Evolutionary conservation across 2,113 vertebrate genomes (phyloP).

Genomic region (Ceyx margarethae): DNA sequence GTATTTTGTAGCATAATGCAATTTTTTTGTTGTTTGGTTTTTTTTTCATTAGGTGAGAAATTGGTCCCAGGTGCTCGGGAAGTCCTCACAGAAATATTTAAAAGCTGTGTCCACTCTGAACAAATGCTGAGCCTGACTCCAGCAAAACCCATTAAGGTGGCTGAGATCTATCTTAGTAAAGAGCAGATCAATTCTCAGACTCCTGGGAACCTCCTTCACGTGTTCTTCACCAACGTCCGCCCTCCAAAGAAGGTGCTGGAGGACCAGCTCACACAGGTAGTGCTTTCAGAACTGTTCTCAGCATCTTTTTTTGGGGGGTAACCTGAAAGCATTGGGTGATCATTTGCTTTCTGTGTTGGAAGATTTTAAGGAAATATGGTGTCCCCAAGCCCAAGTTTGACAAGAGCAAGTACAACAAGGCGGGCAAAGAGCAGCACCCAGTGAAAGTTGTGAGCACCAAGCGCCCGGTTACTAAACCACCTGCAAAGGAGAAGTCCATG

Average conservation of each 20-base stretch:
- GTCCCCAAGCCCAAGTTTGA: conserved; percentile 88
- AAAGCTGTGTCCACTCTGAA: conserved; percentile 92
- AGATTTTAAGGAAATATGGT: conserved; percentile 95
- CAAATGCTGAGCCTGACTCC: conserved; percentile 93
- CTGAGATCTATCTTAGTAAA: conserved; percentile 96
- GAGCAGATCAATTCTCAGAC: conserved; percentile 97
- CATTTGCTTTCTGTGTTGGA: not conserved
- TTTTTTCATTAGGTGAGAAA: conserved; percentile 83
- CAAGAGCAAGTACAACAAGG: conserved; percentile 95
- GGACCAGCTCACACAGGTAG: conserved; percentile 96
- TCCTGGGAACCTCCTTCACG: conserved; percentile 90
- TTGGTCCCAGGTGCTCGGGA: conserved; percentile 89
- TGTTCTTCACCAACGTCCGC: conserved; percentile 94
- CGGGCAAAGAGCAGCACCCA: conserved; percentile 93
- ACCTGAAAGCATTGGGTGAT: not conserved
- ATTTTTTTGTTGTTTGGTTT: no score
- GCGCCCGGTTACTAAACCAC: conserved; percentile 89
- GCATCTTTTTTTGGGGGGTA: not conserved
- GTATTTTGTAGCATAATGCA: not conserved
- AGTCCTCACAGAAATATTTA: conserved; percentile 93
- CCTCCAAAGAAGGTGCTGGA: conserved; percentile 95
- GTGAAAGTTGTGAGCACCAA: conserved; percentile 97
- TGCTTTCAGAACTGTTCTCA: not conserved
- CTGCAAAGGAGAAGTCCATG: conserved; percentile 90
- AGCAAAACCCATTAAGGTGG: conserved; percentile 88